Base-by-base conservation (phyloP, 2,113 vertebrate genomes). In the Otolemur garnettii region DNA sequence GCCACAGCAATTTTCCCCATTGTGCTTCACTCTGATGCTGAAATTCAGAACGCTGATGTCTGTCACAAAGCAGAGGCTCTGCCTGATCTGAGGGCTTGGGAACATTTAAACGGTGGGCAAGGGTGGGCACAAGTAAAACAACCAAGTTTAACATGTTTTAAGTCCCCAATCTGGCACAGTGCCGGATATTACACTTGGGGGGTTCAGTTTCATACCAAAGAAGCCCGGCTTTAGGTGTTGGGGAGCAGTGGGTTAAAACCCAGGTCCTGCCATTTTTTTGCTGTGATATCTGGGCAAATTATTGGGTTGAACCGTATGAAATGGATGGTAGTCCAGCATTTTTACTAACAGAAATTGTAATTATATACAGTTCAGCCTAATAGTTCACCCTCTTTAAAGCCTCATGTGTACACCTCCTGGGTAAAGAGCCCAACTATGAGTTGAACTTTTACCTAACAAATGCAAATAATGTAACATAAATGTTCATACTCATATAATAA, bases 1-100 rank as follows among this genome's bases (percentile, higher is more conserved):
- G 90, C 92, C 79, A 24, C 0, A 45, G 87, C 92, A 94, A 94
- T 96, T 92, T 93, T 72, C 87, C 86, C 91, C 80, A 94, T 93
- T 97, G 93, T 97, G 93, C 45, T 79, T 78, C 59, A 53, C 59
- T 90, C 91, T 82, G 90, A 83, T 0, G 30, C 3, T 90, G 93
- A 90, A 93, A 95, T 71, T 69, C 79, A 45, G 84, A 90, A 96
- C 72, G 77, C 26, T 45, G 95, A 45, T 86, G 74, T 94, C 75
- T 75, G 75, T 75, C 84, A 66, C 62, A 89, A 96, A 1, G 7
- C 84, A 72, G 60, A 42, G 68, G 17, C 62, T 74, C 79, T 28
- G 69, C 64, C 50, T 93, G 90, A 92, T 59, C 87, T 94, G 21
- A 78, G 13, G 19, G 69, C 33, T 89, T 66, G 2, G 28, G 75